Base-by-base conservation (phyloP, 2,113 vertebrate species). In the Nycticryphes semicollaris region DNA sequence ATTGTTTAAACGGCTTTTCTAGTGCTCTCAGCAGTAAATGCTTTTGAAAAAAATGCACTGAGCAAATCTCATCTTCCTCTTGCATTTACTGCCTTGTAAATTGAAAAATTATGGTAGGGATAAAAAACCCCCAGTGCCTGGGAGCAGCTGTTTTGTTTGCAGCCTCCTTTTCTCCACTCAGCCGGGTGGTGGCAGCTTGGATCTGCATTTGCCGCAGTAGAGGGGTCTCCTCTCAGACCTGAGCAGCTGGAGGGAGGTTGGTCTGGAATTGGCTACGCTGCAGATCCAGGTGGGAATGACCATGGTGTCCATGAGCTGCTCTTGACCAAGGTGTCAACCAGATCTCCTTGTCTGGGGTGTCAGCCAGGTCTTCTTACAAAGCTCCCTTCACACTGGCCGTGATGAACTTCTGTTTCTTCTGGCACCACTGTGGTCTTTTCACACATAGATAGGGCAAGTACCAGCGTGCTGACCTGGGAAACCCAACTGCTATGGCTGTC, bases 1-100 rank as follows among this genome's bases (percentile, higher is more conserved):
- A 67, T 95, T 67, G 86, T 80, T 94, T 66, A 79, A 84, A 83
- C 31, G 50, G 50, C 21, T 86, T 90, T 62, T 72, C 63, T 80
- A 47, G 76, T 20, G 57, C 20, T 94, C 62, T 92, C 66, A 56
- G 81, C 92, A 76, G 84, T 95, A 94, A 96, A 90, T 78, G 80
- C 82, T 69, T 23, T 81, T 74, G 79, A 24, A 81, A 89, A 89
- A 75, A 93, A 84, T 1, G 56, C 5, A 4, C 79, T 57, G 41
- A 89, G 84, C 33, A 72, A 89, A 92, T 45, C 74, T 68, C 81
- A 69, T 84, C 79, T 87, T 88, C 92, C 63, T 21, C 50, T 33
- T 90, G 45, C 85, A 45, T 78, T 79, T 95, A 73, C 30, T 66
- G 87, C 82, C 87, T 84, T 79, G 57, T 76, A 93, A 93, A 92